Conservation (phyloP, 1,140 invertebrate species). For the Dendroctonus ponderosae region DNA sequence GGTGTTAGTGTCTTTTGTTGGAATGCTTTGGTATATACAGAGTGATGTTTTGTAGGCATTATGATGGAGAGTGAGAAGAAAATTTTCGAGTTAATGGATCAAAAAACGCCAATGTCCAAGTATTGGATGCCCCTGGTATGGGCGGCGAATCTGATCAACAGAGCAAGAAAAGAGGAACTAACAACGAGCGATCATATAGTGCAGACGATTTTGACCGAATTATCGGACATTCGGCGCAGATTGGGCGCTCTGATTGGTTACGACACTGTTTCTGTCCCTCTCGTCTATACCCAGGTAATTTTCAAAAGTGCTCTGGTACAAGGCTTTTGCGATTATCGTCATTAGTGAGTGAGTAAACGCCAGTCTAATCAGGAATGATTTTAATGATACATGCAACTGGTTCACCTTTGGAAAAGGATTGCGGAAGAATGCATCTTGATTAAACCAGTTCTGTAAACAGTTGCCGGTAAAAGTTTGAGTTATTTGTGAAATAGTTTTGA, state of each 20-base stretch:
- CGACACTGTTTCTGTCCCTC: constrained; percentile 95
- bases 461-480: not conserved
- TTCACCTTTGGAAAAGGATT: too few relatives aligned
- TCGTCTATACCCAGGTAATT: constrained; percentile 94
- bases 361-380: too few relatives aligned
- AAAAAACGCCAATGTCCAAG: constrained; percentile 84
- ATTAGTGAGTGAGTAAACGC: too few relatives aligned
- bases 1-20: not conserved
- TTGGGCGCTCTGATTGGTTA: constrained; percentile 84
- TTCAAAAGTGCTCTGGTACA: not conserved
- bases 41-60: constrained; percentile 60
- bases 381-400: too few relatives aligned
- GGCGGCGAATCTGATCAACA: constrained; percentile 87
- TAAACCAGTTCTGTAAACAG: too few relatives aligned
- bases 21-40: not conserved
- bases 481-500: too few relatives aligned
- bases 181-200: constrained; percentile 85
- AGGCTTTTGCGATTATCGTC: too few relatives aligned
- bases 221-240: constrained; percentile 77
- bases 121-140: constrained; percentile 92
- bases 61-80: constrained; percentile 89
- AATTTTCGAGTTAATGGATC: constrained; percentile 85
- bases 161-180: constrained; percentile 75
- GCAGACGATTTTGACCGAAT: constrained; percentile 77
- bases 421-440: too few relatives aligned